Conservation (phyloP, 2,797 vertebrate species). For the Cetoscarus ocellatus region DNA sequence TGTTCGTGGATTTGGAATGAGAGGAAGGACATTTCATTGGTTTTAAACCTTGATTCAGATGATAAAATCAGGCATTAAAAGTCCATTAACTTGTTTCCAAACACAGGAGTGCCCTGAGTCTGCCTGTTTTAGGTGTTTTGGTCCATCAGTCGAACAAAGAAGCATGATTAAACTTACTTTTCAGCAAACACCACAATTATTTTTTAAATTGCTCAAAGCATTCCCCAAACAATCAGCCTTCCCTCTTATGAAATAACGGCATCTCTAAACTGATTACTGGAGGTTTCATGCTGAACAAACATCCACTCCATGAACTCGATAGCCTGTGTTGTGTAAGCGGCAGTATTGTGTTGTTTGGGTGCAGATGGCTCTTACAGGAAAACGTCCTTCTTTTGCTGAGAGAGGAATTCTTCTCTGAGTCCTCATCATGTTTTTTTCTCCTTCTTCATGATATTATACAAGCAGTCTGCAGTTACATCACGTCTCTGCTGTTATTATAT, state of each 20-base stretch:
- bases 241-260: neutral
- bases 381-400: neutral
- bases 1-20: too few relatives aligned
- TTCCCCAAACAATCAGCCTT: neutral
- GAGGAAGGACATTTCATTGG: too few relatives aligned
- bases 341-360: neutral
- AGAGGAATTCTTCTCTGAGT: neutral
- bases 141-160: too few relatives aligned
- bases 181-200: too few relatives aligned
- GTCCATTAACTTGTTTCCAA: too few relatives aligned
- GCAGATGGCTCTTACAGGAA: constrained; percentile 1
- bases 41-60: too few relatives aligned
- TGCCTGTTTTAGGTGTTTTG: too few relatives aligned
- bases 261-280: too few relatives aligned
- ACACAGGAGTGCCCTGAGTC: too few relatives aligned
- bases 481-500: neutral
- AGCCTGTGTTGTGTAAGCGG: neutral
- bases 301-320: neutral
- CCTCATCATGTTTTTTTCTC: neutral
- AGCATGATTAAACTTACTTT: too few relatives aligned
- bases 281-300: neutral
- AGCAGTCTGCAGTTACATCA: constrained; percentile 18
- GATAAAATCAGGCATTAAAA: too few relatives aligned
- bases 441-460: neutral
- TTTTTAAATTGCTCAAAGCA: too few relatives aligned